phyloP scores from a whole-genome alignment of 2,113 vertebrate genomes.

The Lamprologus sp. region DNA sequence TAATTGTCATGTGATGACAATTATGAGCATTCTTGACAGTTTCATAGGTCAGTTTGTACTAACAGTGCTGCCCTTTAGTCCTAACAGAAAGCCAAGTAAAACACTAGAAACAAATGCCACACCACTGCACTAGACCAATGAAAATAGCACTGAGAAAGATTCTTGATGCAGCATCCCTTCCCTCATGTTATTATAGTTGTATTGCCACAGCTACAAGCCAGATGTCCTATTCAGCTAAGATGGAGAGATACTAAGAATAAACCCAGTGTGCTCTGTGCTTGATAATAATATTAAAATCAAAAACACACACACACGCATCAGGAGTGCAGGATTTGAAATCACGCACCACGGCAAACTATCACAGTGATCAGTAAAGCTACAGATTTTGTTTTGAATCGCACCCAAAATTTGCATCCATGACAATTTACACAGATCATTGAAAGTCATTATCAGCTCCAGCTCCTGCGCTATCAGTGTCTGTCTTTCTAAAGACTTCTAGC shows the following conservation, averaged over 20 bases:
- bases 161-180: slow-evolving; percentile 22
- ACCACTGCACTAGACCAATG: background rate
- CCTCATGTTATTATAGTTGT: slow-evolving; percentile 10
- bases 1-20: background rate
- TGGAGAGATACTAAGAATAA: slow-evolving; percentile 47
- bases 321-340: background rate
- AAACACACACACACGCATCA: background rate
- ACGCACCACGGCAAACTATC: background rate
- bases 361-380: background rate
- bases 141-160: background rate
- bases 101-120: slow-evolving; percentile 2
- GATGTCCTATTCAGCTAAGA: slow-evolving; percentile 49
- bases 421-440: background rate
- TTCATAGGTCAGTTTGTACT: slow-evolving; percentile 4
- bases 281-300: background rate
- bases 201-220: slow-evolving; percentile 18
- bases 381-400: background rate
- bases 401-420: background rate
- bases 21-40: background rate
- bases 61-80: slow-evolving; percentile 2
- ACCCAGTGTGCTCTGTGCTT: background rate
- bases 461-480: background rate
- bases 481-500: background rate
- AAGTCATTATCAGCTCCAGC: background rate
- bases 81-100: background rate